Evolutionary conservation across 2,888 invertebrate genomes (phyloP).

Genomic region (Aradus depressus): DNA sequence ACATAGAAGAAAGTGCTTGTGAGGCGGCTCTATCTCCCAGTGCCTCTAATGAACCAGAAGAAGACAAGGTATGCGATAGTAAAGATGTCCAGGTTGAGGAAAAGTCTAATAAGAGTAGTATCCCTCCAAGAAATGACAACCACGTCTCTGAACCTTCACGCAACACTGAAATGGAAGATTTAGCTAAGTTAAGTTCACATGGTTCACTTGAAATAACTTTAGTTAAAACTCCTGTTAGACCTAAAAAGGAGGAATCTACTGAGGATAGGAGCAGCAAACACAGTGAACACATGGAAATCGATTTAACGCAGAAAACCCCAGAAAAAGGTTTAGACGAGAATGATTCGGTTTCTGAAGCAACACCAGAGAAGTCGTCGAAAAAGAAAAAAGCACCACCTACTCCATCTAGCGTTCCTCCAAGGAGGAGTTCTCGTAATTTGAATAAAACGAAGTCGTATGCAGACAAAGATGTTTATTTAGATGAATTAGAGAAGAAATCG

Average conservation of each 20-base stretch:
- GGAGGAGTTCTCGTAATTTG: constrained; percentile 46
- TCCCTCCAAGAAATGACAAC: background rate
- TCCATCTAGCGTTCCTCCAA: constrained; percentile 38
- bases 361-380: constrained; percentile 25
- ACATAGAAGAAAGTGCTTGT: constrained; percentile 12
- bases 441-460: constrained; percentile 44
- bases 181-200: constrained; percentile 22
- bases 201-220: constrained; percentile 25
- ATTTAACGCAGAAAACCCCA: constrained; percentile 32
- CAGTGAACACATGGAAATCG: constrained; percentile 23
- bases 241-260: constrained; percentile 16
- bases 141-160: background rate
- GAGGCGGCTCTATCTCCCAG: background rate
- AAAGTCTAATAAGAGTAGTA: background rate
- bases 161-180: constrained; percentile 23
- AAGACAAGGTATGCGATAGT: background rate
- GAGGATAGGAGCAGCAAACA: constrained; percentile 30
- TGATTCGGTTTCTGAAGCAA: constrained; percentile 20
- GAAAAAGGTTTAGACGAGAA: constrained; percentile 26
- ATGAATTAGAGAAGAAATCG: constrained; percentile 17
- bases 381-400: constrained; percentile 25
- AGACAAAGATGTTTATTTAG: constrained; percentile 35
- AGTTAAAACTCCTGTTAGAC: constrained; percentile 19
- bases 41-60: constrained; percentile 1
- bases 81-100: constrained; percentile 2